These are phyloP conservation scores for Cinclus mexicanus DNA, from an alignment of 2,113 vertebrate species.

Conservation along the genomic window DNA sequence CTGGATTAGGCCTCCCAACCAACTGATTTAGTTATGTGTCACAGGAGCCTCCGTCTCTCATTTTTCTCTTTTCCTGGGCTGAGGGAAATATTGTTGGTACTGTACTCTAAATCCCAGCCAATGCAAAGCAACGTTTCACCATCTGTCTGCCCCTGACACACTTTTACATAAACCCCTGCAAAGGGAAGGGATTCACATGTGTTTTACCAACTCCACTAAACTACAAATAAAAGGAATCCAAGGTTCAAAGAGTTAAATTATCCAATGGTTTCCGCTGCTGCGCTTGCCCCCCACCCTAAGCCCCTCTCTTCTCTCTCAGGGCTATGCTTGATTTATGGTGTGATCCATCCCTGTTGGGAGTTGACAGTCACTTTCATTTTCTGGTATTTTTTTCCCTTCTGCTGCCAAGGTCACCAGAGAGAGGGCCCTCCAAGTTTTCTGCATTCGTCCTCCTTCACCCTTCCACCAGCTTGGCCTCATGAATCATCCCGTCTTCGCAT, in stretches of 20 bases:
- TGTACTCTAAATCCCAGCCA: slow-evolving; percentile 27
- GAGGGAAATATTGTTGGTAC: slow-evolving; percentile 46
- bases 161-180: slow-evolving; percentile 36
- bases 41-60: slow-evolving; percentile 38
- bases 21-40: slow-evolving; percentile 63
- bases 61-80: slow-evolving; percentile 48
- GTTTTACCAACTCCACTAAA: not conserved
- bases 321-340: slow-evolving; percentile 85
- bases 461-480: slow-evolving; percentile 84
- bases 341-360: slow-evolving; percentile 84
- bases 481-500: slow-evolving; percentile 98
- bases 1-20: slow-evolving; percentile 35
- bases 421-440: slow-evolving; percentile 83
- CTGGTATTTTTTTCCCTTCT: slow-evolving; percentile 77
- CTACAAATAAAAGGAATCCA: not conserved
- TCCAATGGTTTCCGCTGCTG: not conserved
- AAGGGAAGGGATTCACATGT: not conserved
- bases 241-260: slow-evolving; percentile 77
- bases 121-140: slow-evolving; percentile 8
- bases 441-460: slow-evolving; percentile 82
- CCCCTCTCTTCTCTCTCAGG: slow-evolving; percentile 51
- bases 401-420: slow-evolving; percentile 90
- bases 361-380: slow-evolving; percentile 93
- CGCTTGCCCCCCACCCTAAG: not conserved
- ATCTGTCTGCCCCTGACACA: not conserved